Conservation (phyloP, 2,797 vertebrate genomes). For the Clarias fuscus region DNA sequence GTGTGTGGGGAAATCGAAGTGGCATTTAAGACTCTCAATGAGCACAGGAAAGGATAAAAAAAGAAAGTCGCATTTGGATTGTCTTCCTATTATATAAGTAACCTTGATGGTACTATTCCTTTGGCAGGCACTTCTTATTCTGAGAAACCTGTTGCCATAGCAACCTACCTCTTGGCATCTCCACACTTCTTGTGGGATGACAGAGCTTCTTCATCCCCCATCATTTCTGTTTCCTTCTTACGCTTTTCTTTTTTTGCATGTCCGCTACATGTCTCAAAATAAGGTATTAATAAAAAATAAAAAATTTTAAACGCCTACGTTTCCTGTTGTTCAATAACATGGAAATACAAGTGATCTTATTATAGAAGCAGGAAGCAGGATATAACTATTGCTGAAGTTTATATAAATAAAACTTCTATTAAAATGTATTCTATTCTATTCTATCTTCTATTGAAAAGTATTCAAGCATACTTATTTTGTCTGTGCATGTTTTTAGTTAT, state of each 20-base stretch:
- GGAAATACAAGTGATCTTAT: neutral
- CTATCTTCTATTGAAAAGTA: too few relatives aligned
- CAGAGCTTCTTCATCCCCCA: constrained; percentile 41
- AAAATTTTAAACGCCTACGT: neutral
- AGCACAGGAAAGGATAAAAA: neutral
- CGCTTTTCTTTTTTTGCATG: constrained; percentile 4
- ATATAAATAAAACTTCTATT: neutral
- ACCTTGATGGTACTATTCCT: constrained; percentile 55
- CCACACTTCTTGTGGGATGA: constrained; percentile 49
- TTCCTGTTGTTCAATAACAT: constrained; percentile 27
- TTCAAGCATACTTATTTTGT: neutral
- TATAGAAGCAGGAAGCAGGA: neutral
- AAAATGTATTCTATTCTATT: too few relatives aligned
- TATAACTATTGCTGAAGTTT: too few relatives aligned
- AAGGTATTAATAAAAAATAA: neutral
- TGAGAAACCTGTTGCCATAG: constrained; percentile 73
- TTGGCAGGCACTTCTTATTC: constrained; percentile 48
- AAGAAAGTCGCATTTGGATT: constrained; percentile 14
- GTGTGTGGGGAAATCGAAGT: neutral
- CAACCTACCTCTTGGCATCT: constrained; percentile 62
- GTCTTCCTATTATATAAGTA: constrained; percentile 46
- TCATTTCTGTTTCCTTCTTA: constrained; percentile 22
- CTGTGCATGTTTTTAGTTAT: neutral
- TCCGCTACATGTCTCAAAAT: constrained; percentile 4
- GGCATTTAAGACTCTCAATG: neutral